Percentiles rank a stretch among this genome's conserved stretches.
Conservation (phyloP, 2,113 vertebrate genomes). For the Psittacus erithacus region DNA sequence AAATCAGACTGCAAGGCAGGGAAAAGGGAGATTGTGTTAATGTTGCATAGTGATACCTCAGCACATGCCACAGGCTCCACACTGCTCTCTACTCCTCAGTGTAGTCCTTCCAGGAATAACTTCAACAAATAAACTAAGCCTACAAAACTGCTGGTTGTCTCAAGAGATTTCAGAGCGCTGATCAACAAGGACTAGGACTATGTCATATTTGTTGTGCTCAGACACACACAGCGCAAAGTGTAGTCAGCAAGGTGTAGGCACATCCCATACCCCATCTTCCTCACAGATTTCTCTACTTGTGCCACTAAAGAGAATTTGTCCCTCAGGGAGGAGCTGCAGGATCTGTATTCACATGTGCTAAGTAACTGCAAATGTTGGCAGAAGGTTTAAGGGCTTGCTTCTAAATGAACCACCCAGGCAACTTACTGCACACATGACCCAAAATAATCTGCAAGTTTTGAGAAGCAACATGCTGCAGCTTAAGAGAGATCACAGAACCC, state of each 20-base stretch:
- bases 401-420: neutral
- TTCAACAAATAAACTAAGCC: neutral
- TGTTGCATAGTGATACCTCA: neutral
- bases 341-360: neutral
- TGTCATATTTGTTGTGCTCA: neutral
- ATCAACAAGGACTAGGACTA: neutral
- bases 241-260: neutral
- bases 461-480: neutral
- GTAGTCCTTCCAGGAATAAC: neutral
- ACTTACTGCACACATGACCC: neutral
- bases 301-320: neutral
- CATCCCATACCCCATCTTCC: neutral
- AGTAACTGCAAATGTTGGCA: neutral
- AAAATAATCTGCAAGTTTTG: neutral
- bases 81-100: neutral
- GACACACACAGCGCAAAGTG: neutral
- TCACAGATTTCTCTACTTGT: neutral
- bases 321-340: neutral
- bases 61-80: neutral
- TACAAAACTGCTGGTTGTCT: neutral
- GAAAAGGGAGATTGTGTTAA: neutral
- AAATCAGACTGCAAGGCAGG: neutral
- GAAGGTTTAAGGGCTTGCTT: neutral
- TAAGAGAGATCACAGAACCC: neutral
- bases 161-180: neutral